Conservation (phyloP, 2,797 vertebrate species). For the Alectoris magna region DNA sequence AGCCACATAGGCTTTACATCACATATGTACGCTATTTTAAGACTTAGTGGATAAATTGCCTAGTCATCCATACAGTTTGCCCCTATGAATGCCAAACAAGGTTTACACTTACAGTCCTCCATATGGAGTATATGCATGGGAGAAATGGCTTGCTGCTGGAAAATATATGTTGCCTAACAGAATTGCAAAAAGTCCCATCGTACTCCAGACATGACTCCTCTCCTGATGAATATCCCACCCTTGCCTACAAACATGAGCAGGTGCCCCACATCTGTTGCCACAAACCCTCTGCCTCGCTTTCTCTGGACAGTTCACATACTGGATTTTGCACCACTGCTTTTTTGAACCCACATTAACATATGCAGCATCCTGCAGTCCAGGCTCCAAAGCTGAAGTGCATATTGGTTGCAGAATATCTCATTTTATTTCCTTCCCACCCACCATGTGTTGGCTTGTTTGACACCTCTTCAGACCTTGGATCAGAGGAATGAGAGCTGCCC, state of each 20-base stretch:
- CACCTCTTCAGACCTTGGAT: background rate
- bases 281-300: background rate
- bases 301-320: background rate
- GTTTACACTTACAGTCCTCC: background rate
- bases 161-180: background rate
- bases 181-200: background rate
- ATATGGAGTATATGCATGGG: background rate
- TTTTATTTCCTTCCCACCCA: background rate
- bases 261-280: background rate
- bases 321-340: background rate
- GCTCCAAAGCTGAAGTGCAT: background rate
- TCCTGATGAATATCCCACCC: background rate
- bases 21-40: background rate
- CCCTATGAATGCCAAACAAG: background rate
- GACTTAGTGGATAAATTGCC: background rate
- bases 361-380: rapidly evolving
- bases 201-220: background rate
- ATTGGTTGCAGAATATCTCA: background rate
- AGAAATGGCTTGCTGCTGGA: background rate
- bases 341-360: rapidly evolving
- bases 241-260: background rate
- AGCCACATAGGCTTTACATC: background rate
- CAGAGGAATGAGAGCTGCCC: background rate
- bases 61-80: background rate
- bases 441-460: background rate